Base-by-base conservation (phyloP, 2,797 vertebrate genomes). In the Lacerta agilis region DNA sequence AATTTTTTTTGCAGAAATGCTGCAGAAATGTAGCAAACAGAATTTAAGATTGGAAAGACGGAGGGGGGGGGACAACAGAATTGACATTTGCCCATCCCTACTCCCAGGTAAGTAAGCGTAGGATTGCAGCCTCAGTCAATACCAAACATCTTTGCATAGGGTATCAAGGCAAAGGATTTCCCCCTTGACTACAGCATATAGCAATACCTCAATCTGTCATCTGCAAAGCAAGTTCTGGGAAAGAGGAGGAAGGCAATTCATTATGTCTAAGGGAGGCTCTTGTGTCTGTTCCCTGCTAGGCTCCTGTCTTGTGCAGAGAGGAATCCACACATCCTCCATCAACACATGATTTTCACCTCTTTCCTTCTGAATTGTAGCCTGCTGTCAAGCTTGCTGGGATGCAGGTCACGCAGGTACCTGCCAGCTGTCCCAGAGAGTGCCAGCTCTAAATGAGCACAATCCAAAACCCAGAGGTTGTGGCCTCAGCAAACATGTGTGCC, bases 321-420 rank as follows among this genome's bases (percentile, higher is more conserved):
- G 85, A 93, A 90, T 8, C 64, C 43, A 61, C 69, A 41, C 17
- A 6, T 66, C 64, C 1, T 2, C 5, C 83, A 66, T 1, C 43
- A 43, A 58, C 4, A 0, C 33, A 55, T 88, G 88, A 83, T 89
- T 91, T 87, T 88, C 86, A 77, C 92, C 88, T 90, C 88, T 91
- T 90, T 83, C 33, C 66, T 91, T 89, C 91, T 43, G 49, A 91
- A 87, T 5, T 3, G 0, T 0, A 85, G 36, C 15, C 69, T 80
- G 83, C 73, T 90, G 78, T 85, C 69, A 92, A 87, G 27, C 25
- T 73, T 55, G 69, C 82, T 11, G 83, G 91, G 86, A 45, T 43
- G 27, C 2, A n/a, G 87, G 43, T 88, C 80, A 86, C 95, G 92
- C 91, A 23, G 92, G 93, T 91, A 93, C 92, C 90, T 94, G 94